Conservation (phyloP, 37 sponge, comb jelly and placozoan species). For the Aplysina aerophoba region DNA sequence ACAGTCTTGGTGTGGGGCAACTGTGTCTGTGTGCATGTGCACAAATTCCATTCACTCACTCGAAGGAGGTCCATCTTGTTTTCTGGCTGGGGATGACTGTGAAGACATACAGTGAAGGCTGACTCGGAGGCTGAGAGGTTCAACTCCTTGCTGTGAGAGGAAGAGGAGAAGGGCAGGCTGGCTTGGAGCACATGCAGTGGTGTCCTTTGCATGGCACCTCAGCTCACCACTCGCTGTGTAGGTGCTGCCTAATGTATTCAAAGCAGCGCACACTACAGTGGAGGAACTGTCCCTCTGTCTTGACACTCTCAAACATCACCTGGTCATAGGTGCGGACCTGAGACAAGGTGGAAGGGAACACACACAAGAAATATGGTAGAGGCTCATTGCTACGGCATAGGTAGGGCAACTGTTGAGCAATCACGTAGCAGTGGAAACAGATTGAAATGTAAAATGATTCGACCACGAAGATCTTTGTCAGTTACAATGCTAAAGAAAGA, state of each 20-base stretch:
- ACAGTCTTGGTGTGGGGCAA: no score
- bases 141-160: conserved; percentile 58
- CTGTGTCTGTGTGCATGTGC: no score
- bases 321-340: conserved; percentile 71
- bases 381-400: no score
- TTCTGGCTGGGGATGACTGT: conserved; percentile 38
- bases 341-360: neutral
- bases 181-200: no score
- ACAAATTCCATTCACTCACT: no score
- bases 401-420: no score
- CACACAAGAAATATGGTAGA: no score
- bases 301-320: conserved; percentile 75
- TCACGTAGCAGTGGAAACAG: no score
- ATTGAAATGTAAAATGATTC: no score
- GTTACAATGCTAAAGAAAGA: no score
- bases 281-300: conserved; percentile 78
- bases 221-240: conserved; percentile 4
- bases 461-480: no score
- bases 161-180: neutral
- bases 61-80: neutral
- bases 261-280: conserved; percentile 44
- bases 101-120: conserved; percentile 61
- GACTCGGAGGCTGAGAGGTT: conserved; percentile 85
- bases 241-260: neutral
- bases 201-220: neutral